Evolutionary conservation across 2,888 invertebrate genomes (phyloP).

Genomic region (Myopa testacea): DNA sequence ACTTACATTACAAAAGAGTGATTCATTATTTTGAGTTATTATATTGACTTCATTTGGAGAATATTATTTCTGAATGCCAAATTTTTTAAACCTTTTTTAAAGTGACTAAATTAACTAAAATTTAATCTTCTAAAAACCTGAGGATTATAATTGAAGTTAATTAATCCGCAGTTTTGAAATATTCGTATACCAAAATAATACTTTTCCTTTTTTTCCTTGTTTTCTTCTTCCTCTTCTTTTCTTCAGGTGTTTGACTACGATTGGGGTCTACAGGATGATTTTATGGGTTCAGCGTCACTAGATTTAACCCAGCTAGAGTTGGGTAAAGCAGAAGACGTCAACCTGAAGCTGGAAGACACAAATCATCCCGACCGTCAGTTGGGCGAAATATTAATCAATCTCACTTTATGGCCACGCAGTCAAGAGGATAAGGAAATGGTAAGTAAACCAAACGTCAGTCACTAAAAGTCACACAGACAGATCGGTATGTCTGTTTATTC

Average conservation of each 20-base stretch:
- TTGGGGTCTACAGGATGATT: conserved; percentile 96
- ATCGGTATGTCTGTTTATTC: too few species aligned
- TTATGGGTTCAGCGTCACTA: conserved; percentile 92
- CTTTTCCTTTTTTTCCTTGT: not conserved
- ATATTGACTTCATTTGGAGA: not conserved
- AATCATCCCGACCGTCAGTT: conserved; percentile 72
- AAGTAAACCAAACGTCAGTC: conserved; percentile 49
- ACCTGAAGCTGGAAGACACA: conserved; percentile 83
- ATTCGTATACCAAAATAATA: too few species aligned
- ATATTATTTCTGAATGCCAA: too few species aligned
- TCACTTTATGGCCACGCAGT: conserved; percentile 90
- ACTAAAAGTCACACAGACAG: not conserved
- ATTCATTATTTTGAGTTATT: not conserved
- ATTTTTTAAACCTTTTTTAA: too few species aligned
- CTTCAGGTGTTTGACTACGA: conserved; percentile 94
- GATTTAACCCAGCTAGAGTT: conserved; percentile 87
- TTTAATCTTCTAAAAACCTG: too few species aligned
- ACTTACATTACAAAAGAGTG: too few species aligned
- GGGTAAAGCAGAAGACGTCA: conserved; percentile 80
- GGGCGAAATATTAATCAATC: conserved; percentile 86
- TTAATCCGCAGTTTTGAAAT: too few species aligned
- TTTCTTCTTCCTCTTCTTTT: not conserved
- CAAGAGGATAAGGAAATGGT: conserved; percentile 97
- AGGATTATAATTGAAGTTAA: too few species aligned
- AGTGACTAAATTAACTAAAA: too few species aligned